Evolutionary conservation across 2,797 vertebrate genomes (phyloP), one percentile per base, ranked within the genome.

Genomic region (Steatocranus sp.): DNA sequence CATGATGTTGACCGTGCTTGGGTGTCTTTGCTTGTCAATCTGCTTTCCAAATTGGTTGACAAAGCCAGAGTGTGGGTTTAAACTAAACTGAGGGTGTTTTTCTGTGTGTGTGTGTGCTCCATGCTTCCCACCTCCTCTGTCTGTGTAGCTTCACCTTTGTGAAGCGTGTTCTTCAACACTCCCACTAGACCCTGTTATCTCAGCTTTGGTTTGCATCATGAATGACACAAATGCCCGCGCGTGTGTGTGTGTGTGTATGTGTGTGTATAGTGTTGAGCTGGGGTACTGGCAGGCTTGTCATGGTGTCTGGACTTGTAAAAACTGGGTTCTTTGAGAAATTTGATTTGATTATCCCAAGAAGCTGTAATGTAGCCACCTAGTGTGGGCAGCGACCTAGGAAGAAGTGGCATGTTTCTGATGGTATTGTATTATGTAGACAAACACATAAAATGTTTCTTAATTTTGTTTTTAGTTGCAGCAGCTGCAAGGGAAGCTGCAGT

Each of bases 141-240:
- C 68, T 76, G 18, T 82, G 76, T 83, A 90, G 86, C 88, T 88
- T 91, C 87, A 90, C 90, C 87, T 94, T 90, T 91, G 88, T 84
- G 41, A 70, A 84, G 80, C 84, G n/a, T 89, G 83, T 89, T 85
- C 87, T 82, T 70, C 86, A 91, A 91, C 54, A 86, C 91, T 90
- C 92, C 91, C 89, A 92, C 90, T 76, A 90, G 73, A 86, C 87
- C 74, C 84, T 83, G 87, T 91, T 91, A 90, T 92, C 89, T 90
- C 83, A 73, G 88, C 88, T 91, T 75, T n/a, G 25, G 87, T 94
- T 95, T 93, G 91, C 93, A 93, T 94, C 92, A 94, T 90, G 80
- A 86, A 90, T 83, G 76, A 89, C 83, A 91, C 78, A 81, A 87
- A 88, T 86, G 74, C 53, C 12, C 3, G 7, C 79, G 12, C 18